phyloP scores from a whole-genome alignment of 2,113 vertebrate species.

The Malaclemys terrapin region DNA sequence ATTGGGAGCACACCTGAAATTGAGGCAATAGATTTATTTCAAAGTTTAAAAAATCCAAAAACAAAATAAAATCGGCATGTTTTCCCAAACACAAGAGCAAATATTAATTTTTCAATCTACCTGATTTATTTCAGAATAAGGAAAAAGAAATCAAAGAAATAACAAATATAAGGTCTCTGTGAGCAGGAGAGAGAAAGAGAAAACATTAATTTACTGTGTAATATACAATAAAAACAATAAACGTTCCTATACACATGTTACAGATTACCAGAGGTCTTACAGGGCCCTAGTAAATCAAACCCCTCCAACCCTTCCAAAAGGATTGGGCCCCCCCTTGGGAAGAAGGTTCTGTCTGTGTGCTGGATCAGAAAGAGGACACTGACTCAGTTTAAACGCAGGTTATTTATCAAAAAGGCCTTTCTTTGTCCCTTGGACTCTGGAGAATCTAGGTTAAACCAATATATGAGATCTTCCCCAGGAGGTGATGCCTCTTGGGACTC shows the following conservation, averaged over 20 bases:
- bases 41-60: not conserved
- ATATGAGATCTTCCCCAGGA: not conserved
- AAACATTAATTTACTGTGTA: not conserved
- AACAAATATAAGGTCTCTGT: not conserved
- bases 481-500: not conserved
- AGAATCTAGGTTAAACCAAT: not conserved
- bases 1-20: not conserved
- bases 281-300: not conserved
- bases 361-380: not conserved
- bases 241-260: not conserved
- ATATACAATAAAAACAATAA: not conserved
- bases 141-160: not conserved
- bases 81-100: not conserved
- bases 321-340: not conserved
- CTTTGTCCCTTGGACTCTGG: not conserved
- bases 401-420: not conserved
- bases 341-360: not conserved
- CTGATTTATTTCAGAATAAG: not conserved
- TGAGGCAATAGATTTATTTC: not conserved
- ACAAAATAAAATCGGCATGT: not conserved
- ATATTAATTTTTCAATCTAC: not conserved
- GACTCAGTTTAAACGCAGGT: not conserved
- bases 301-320: not conserved
- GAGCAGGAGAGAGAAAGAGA: not conserved
- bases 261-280: not conserved